Evolutionary conservation across 2,888 invertebrate genomes (phyloP).

Genomic region (Linnaemya tessellans): DNA sequence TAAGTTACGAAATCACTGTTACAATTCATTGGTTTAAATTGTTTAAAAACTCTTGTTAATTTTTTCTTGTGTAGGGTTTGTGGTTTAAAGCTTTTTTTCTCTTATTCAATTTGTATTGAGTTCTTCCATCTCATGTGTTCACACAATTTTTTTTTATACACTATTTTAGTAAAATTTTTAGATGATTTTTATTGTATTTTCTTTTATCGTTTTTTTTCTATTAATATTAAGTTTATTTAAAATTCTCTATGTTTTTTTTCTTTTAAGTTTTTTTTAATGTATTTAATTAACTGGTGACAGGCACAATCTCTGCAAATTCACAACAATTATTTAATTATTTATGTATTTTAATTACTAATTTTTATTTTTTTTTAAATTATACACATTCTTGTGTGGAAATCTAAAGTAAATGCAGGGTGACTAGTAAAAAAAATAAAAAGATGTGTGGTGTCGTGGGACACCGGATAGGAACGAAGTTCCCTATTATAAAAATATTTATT

Average conservation of each 20-base stretch:
- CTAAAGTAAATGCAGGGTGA: background rate
- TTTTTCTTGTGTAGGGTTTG: background rate
- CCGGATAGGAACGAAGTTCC: too few relatives aligned
- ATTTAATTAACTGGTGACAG: slow-evolving; percentile 72
- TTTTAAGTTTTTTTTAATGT: slow-evolving; percentile 30
- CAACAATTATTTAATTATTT: slow-evolving; percentile 64
- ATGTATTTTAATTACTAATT: slow-evolving; percentile 19
- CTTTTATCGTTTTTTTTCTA: slow-evolving; percentile 8
- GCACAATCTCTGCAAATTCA: slow-evolving; percentile 75
- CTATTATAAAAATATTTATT: too few relatives aligned
- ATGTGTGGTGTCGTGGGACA: too few relatives aligned
- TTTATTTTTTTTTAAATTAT: slow-evolving; percentile 13
- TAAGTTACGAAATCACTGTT: slow-evolving; percentile 20
- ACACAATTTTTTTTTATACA: slow-evolving; percentile 20
- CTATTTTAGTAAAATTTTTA: slow-evolving; percentile 4
- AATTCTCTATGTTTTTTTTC: slow-evolving; percentile 44
- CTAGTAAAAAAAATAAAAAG: background rate
- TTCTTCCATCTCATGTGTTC: slow-evolving; percentile 19
- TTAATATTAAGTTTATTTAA: slow-evolving; percentile 41
- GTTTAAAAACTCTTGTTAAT: background rate
- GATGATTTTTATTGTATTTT: slow-evolving; percentile 18
- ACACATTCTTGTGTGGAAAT: background rate
- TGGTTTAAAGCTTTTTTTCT: slow-evolving; percentile 53
- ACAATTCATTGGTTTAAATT: background rate
- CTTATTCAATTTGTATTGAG: slow-evolving; percentile 29